phyloP scores from a whole-genome alignment of 1,140 invertebrate species.

The Sarcophaga bullata region DNA sequence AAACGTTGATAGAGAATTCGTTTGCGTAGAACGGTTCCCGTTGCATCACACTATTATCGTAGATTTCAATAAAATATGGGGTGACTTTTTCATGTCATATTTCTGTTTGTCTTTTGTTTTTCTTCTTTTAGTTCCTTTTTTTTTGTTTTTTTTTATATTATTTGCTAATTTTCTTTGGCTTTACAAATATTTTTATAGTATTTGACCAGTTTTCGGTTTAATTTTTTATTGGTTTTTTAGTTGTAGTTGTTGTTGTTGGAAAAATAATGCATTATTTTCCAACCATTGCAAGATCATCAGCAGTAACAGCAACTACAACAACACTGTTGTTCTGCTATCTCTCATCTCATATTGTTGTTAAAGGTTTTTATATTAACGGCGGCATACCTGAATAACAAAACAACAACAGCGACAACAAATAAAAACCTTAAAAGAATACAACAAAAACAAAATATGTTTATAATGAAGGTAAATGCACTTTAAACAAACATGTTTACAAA shows the following conservation, averaged over 20 bases:
- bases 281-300: neutral
- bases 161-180: neutral
- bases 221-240: no score
- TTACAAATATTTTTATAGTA: neutral
- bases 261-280: constrained; percentile 14
- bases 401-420: neutral
- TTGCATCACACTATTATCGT: no score
- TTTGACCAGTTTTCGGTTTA: neutral
- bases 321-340: neutral
- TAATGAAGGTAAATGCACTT: constrained; percentile 15
- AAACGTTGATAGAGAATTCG: no score
- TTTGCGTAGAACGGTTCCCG: no score
- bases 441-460: neutral
- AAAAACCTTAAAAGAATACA: no score
- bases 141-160: neutral
- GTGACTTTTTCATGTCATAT: neutral
- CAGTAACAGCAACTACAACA: neutral
- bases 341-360: neutral
- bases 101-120: no score
- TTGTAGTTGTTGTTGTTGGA: neutral
- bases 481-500: neutral
- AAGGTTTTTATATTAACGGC: neutral
- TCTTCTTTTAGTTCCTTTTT: no score
- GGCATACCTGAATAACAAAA: neutral
- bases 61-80: neutral